Evolutionary conservation across 2,888 invertebrate species (phyloP), one percentile per base, ranked within the genome.

Genomic region (Pogonocherus hispidulus): DNA sequence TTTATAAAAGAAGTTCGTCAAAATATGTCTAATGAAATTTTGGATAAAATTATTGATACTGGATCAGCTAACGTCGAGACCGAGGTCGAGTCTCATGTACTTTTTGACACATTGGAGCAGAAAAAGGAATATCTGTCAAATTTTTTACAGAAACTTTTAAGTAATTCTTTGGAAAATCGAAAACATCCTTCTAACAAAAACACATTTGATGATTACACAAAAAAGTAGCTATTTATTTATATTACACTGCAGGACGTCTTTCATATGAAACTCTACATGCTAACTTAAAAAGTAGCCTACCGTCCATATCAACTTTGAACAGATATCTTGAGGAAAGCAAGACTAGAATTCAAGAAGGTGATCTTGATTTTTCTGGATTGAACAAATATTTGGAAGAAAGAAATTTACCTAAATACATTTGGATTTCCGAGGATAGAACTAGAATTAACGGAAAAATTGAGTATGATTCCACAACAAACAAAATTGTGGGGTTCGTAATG

Each of bases 371-470:
- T 52, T 8, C 56, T 46, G 71, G 66, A 14, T 20, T 37, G 27
- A n/a, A 1, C 20, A 9, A 5, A 2, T 69, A 35, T 54, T 46
- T 63, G 14, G 54, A 57, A 19, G 11, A 54, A n/a, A 59, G 54
- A 51, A 66, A 71, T 56, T 41, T 73, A 18, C 66, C 73, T 9
- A 66, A 67, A 57, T 8, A 47, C 8, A 57, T 72, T 18, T 73
- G 71, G 73, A 68, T 76, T 14, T 60, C 55, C 3, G 76, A 76
- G 52, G 74, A 76, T 51, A 68, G 60, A 2, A 76, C 72, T 9
- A 22, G 73, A 16, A 57, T 74, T 14, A 71, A 44, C 2, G 66
- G 65, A 23, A 65, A 55, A 71, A 70, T 75, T 44, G 67, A 76
- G 54, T 76, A 76, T 46, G 65, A 75, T 41, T 32, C 69, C 8